Evolutionary conservation across 2,797 vertebrate genomes (phyloP), one percentile per base, ranked within the genome.

Genomic region (Erithacus rubecula): DNA sequence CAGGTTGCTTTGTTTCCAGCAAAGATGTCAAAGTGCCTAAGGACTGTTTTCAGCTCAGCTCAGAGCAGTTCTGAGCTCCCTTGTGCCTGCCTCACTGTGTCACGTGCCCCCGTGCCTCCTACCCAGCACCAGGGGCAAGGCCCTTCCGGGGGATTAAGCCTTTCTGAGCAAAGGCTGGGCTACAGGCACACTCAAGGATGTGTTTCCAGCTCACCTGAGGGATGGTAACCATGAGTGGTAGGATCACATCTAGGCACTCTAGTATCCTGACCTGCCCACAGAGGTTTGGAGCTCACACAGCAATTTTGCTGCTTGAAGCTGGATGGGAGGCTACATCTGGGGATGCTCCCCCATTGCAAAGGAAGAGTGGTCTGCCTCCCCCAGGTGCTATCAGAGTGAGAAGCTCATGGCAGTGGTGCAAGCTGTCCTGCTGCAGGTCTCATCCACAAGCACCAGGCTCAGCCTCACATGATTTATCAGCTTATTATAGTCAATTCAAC

Each of bases 151-250:
- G 22, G 19, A 19, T 80, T 43, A 10, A 63, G 29, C 27, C 43
- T 75, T 68, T 43, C 62, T 14, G 23, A 83, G 65, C 46, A 39
- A 60, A 68, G 56, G 37, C 43, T 89, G 51, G 59, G 60, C 52
- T 8, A 17, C n/a, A 39, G 6, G 2, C 23, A 11, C 1, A 9
- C 32, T 20, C 37, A 8, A 1, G 0, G 24, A 22, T 2, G 1
- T 1, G 16, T 64, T 68, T 37, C 41, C 51, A 71, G 49, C 36
- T 41, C 51, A 13, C 20, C 34, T 30, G 24, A 71, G 32, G 26
- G 19, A 6, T 34, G 43, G 10, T 15, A 32, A 16, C 58, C 2
- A 0, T 0, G 5, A 56, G 17, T 2, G 1, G 26, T 37, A 22
- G 69, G 34, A 14, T 44, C 2, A 1, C 41, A n/a, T 11, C 41